Conservation (phyloP, 2,113 vertebrate genomes). For the Grantiella picta region DNA sequence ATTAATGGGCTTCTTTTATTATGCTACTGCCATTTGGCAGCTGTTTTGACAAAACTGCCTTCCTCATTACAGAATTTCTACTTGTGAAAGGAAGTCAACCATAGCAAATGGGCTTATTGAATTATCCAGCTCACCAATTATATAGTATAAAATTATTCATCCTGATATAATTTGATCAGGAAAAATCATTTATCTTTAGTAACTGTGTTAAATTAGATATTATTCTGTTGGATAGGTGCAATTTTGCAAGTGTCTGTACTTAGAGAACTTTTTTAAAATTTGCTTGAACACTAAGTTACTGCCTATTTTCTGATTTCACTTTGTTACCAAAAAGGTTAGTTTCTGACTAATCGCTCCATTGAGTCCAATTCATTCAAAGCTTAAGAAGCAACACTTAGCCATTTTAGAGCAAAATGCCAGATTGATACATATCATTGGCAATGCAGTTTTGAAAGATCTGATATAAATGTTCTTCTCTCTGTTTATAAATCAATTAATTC, state of each 20-base stretch:
- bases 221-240: constrained; percentile 65
- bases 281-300: constrained; percentile 64
- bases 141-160: constrained; percentile 79
- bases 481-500: constrained; percentile 60
- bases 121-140: constrained; percentile 81
- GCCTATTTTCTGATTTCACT: constrained; percentile 60
- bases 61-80: constrained; percentile 71
- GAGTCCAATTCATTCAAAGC: constrained; percentile 53
- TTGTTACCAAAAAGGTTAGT: constrained; percentile 66
- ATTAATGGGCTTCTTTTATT: constrained; percentile 70
- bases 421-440: constrained; percentile 23
- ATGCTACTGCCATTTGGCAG: constrained; percentile 70
- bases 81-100: constrained; percentile 76
- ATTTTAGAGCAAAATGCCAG: constrained; percentile 58
- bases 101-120: constrained; percentile 76
- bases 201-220: constrained; percentile 76
- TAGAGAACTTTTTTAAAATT: constrained; percentile 61
- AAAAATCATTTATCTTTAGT: constrained; percentile 79
- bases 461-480: constrained; percentile 27
- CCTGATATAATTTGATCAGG: constrained; percentile 78
- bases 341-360: constrained; percentile 62
- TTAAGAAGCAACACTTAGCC: constrained; percentile 52
- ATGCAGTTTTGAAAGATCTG: background rate
- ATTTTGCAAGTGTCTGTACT: constrained; percentile 65
- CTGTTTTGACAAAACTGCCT: constrained; percentile 76